Evolutionary conservation across 2,797 vertebrate species (phyloP), one percentile per base, ranked within the genome.

Genomic region (Neoniphon sammara): DNA sequence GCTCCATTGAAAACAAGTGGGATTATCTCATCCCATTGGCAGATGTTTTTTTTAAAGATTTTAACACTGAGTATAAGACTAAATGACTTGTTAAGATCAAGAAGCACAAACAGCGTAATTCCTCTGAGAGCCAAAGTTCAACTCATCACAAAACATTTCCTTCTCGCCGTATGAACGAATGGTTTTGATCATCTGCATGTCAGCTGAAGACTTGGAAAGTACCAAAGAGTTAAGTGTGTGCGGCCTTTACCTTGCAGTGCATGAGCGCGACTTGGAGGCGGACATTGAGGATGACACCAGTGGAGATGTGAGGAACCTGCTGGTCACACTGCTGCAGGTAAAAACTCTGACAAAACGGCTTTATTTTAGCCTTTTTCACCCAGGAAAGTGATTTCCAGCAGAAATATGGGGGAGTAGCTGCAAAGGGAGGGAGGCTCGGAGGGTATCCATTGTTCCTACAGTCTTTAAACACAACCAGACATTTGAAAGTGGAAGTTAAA

Each of bases 201-300:
- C 5, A 55, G 20, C 31, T 59, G 47, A 47, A 52, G 11, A 12
- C 20, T 21, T 1, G 15, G 14, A 50, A 15, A 14, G 42, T 69
- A 17, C 10, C 8, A 31, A 15, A n/a, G 21, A 23, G 30, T 18
- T 8, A 20, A 27, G 12, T 53, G 9, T 57, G 50, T 66, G 12
- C 30, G 7, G 27, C 2, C 12, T 75, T 25, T 66, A 21, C 5
- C 6, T 58, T 49, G 1, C 86, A 99, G 97, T 96, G 68, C 94
- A 96, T 75, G 93, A 93, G 27, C 91, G 31, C 12, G 96, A 96
- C 70, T 89, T 99, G 65, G 96, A 96, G 71, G 93, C 91, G 1
- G 97, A 98, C 74, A 91, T 98, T 44, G 94, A 95, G 89, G 95
- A 87, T 1, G 97, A 99, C 66, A 98, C 96, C 50, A 97, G 95